Evolutionary conservation across 2,888 invertebrate species (phyloP), one percentile per base, ranked within the genome.

Genomic region (Caenorhabditis afra): DNA sequence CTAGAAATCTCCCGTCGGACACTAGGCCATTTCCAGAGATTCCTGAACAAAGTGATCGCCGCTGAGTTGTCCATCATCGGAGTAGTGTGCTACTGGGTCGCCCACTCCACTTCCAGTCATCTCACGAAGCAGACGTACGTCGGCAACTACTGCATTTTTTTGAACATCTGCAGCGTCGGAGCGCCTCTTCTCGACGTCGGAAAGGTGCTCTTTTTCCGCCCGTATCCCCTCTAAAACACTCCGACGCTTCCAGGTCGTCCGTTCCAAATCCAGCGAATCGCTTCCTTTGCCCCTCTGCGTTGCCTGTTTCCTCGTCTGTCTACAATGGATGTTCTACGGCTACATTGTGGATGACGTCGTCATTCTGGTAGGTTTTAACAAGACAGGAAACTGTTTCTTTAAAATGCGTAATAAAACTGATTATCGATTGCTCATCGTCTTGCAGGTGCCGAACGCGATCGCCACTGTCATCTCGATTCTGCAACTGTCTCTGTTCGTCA

Each of bases 281-380:
- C 92, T 97, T 91, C 96, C 96, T 5, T 95, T 96, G 90, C 95
- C 95, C 10, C 92, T 97, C 74, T 95, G 96, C 87, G 91, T 95
- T 41, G 94, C 94, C 84, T 95, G 95, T 81, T 93, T 95, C 37
- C 88, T 95, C 7, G 95, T 96, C 14, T 93, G 94, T 23, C 92
- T 93, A 81, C 93, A 94, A 90, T 96, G 95, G 96, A 92, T 94
- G 62, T 88, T 94, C 0, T 96, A 96, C 90, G 95, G 95, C 14
- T 92, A 94, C 83, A 93, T 95, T 50, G 92, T 95, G 70, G 91
- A 93, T 81, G 95, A 95, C 90, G 90, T 92, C 73, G 95, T 95
- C 91, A 93, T 95, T 87, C 92, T 94, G 87, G 95, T 95, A 91
- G 91, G 50, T 39, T 67, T 35, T n/a, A n/a, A n/a, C n/a, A n/a